These are phyloP conservation scores for Microcebus lehilahytsara DNA, from an alignment of 2,113 vertebrate genomes.

Conservation along the genomic window DNA sequence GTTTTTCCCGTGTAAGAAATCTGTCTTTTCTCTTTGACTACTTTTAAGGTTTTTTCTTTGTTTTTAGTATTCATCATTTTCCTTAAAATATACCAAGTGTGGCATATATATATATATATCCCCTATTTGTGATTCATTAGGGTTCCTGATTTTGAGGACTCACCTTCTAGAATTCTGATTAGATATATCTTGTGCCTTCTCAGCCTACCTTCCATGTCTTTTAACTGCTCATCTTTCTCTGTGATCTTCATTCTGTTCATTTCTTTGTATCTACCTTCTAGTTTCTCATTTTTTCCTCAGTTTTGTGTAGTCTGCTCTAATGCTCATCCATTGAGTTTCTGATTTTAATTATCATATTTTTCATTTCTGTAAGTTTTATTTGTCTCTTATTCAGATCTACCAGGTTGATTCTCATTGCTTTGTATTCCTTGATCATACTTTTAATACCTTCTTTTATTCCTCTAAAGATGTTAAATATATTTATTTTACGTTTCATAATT, in stretches of 20 bases:
- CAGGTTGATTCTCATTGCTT: neutral
- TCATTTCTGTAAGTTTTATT: neutral
- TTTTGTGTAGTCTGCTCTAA: neutral
- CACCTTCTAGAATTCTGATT: neutral
- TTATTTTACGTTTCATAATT: neutral
- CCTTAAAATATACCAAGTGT: neutral
- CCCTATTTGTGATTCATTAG: neutral
- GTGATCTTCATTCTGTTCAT: neutral
- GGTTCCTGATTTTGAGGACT: neutral
- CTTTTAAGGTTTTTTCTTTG: neutral
- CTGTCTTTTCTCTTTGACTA: neutral
- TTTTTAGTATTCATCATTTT: neutral
- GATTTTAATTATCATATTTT: neutral
- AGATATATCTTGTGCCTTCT: neutral
- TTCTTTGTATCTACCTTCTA: neutral
- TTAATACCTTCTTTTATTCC: neutral
- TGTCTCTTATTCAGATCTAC: neutral
- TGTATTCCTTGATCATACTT: neutral
- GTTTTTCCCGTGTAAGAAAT: neutral
- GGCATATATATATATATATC: neutral
- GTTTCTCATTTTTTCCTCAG: conserved; percentile 17
- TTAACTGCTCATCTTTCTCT: neutral
- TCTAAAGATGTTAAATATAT: neutral
- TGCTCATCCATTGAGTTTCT: neutral
- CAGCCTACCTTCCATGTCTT: neutral